Percentiles rank a stretch among this genome's conserved stretches.
Conservation (phyloP, 2,113 vertebrate species). For the Silurus asotus region DNA sequence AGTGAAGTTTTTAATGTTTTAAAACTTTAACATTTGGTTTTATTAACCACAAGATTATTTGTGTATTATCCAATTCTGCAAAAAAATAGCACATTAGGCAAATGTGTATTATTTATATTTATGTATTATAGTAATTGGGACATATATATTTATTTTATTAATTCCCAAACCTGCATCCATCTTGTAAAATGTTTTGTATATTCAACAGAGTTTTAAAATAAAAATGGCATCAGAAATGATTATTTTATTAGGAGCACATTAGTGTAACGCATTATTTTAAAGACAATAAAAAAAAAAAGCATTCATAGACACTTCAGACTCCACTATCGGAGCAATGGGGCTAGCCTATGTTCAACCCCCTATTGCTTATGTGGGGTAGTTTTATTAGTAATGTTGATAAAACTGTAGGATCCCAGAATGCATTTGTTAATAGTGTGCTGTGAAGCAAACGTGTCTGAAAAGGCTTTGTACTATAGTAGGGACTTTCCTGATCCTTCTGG, state of each 20-base stretch:
- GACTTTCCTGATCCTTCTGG: conserved; percentile 33
- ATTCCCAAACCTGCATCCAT: too few relatives aligned
- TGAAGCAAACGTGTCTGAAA: conserved; percentile 18
- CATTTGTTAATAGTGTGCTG: background rate
- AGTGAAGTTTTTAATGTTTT: background rate
- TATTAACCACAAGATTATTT: background rate
- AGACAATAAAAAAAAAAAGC: background rate
- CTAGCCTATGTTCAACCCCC: background rate
- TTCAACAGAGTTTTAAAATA: background rate
- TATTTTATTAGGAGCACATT: background rate
- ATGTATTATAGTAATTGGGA: background rate
- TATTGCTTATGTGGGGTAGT: background rate
- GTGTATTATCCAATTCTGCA: background rate
- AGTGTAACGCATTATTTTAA: background rate
- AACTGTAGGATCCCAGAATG: background rate
- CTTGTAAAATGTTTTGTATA: background rate
- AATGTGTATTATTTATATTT: background rate
- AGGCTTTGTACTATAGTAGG: background rate
- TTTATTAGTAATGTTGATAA: background rate
- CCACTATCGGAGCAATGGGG: background rate
- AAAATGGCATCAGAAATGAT: background rate
- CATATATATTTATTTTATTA: background rate
- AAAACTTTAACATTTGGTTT: background rate
- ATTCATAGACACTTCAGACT: background rate
- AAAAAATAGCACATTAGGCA: background rate